Evolutionary conservation across 2,113 vertebrate species (phyloP), one percentile per base, ranked within the genome.

Genomic region (Calonectris borealis): DNA sequence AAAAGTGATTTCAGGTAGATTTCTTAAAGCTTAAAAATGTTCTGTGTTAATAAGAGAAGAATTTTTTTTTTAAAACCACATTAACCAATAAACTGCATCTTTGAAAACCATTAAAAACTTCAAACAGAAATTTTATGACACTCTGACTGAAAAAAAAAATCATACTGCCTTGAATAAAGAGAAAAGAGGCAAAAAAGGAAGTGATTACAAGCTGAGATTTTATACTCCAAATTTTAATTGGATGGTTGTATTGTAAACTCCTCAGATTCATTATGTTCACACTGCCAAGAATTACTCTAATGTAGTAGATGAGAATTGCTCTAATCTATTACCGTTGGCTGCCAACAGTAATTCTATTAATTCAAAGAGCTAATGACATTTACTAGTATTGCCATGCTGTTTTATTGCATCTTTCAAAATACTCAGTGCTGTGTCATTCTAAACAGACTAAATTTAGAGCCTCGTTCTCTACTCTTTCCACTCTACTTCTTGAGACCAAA

Each of bases 341-440:
- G 88, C 78, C 96, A 95, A 87, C 94, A 95, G 83, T 92, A 96
- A 96, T 93, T 97, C 90, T 94, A 86, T 95, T 90, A 94, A 95
- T 97, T 97, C 87, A 94, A 90, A 92, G 83, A 96, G 85, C 42
- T 95, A 96, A 94, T 96, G 95, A 87, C 97, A 97, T 97, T 96
- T 97, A 94, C 86, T 84, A 83, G 68, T 84, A 86, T 36, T 95
- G 75, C 90, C 57, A 29, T 88, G 88, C 88, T 86, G 73, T 32
- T 92, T 87, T 92, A 85, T 68, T 87, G 90, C 89, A 54, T 85
- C 79, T 94, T 88, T 89, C 83, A 87, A 96, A 95, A 94, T 93
- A 77, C 54, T 92, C 77, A 73, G 36, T 80, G 73, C 13, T 64
- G 31, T 86, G 58, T 92, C 75, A 83, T 95, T 94, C 81, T 90